phyloP scores from a whole-genome alignment of 2,113 vertebrate species.

The Mugil cephalus region DNA sequence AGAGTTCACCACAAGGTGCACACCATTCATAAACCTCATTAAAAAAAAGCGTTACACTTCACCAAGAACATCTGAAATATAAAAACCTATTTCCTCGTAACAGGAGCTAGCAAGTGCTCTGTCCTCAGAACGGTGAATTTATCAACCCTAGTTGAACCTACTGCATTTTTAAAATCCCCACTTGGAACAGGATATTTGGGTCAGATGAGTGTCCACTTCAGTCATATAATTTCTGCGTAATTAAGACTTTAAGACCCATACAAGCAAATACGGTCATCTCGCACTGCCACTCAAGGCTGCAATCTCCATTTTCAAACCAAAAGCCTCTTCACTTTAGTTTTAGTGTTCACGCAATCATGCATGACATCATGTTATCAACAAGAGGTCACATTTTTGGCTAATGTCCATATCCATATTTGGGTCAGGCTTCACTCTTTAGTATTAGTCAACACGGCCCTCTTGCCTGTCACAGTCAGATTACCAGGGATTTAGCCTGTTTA shows the following conservation, averaged over 20 bases:
- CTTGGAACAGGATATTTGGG: slow-evolving; percentile 31
- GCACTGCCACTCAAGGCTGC: slow-evolving; percentile 17
- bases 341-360: slow-evolving; percentile 39
- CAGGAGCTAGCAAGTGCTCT: background rate
- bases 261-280: slow-evolving; percentile 3
- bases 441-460: slow-evolving; percentile 55
- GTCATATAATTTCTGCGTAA: slow-evolving; percentile 41
- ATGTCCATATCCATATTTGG: slow-evolving; percentile 67
- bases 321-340: slow-evolving; percentile 11
- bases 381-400: slow-evolving; percentile 54
- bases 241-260: slow-evolving; percentile 44
- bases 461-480: slow-evolving; percentile 74
- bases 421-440: slow-evolving; percentile 66
- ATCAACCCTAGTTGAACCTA: slow-evolving; percentile 2
- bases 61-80: no score
- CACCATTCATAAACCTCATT: no score
- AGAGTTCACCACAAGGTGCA: no score
- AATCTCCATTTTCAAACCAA: slow-evolving; percentile 6
- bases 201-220: slow-evolving; percentile 55
- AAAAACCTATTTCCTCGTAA: background rate
- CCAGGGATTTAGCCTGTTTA: slow-evolving; percentile 69
- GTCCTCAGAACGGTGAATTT: slow-evolving; percentile 24
- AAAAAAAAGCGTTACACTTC: no score
- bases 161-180: slow-evolving; percentile 14
- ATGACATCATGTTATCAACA: slow-evolving; percentile 55